Conservation (phyloP, 2,113 vertebrate species). For the Mesembrinibis cayennensis region DNA sequence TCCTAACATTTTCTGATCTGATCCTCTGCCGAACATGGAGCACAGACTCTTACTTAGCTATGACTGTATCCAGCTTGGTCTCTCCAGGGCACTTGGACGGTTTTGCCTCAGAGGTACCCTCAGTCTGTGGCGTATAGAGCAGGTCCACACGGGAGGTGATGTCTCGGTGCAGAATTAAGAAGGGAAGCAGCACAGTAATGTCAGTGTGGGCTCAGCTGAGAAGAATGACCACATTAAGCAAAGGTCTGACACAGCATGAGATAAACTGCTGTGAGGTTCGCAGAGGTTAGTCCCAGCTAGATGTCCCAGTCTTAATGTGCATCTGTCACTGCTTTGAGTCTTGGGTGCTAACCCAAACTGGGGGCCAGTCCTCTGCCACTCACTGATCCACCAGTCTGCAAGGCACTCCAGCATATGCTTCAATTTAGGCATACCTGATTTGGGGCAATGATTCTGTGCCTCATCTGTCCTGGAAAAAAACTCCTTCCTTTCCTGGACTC, state of each 20-base stretch:
- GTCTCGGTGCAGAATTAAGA: not conserved
- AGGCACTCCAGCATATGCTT: not conserved
- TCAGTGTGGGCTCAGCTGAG: not conserved
- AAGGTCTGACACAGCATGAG: conserved; percentile 25
- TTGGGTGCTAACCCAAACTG: not conserved
- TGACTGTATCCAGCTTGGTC: not conserved
- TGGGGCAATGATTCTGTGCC: not conserved
- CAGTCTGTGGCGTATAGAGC: not conserved
- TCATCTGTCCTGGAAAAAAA: not conserved
- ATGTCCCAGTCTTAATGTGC: not conserved
- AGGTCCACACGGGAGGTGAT: rapidly evolving
- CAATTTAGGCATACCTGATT: not conserved
- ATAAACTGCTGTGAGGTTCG: conserved; percentile 2
- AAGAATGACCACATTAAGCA: conserved; percentile 31
- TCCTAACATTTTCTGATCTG: not conserved
- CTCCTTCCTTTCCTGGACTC: not conserved
- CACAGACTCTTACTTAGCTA: not conserved
- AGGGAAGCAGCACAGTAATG: not conserved
- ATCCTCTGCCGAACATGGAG: not conserved
- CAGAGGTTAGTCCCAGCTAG: not conserved
- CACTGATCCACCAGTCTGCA: not conserved
- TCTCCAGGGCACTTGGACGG: not conserved
- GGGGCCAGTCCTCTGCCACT: not conserved
- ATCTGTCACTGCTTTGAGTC: not conserved
- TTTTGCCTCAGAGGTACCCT: not conserved